Base-by-base conservation (phyloP, 2,888 invertebrate genomes). In the Ochropleura plecta region DNA sequence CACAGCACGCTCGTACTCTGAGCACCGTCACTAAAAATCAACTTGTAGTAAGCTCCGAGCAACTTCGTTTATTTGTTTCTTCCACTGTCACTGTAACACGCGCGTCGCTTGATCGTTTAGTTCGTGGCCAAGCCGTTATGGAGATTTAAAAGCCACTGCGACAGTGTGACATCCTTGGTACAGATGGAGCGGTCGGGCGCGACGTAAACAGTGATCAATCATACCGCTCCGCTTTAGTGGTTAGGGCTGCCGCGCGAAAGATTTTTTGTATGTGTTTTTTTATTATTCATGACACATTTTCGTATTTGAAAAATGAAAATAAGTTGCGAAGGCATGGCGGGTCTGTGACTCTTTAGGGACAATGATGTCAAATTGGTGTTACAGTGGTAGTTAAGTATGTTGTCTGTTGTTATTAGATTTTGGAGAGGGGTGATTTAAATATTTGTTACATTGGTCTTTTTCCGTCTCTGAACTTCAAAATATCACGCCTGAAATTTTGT, bases 201-300 rank as follows among this genome's bases (percentile, higher is more conserved):
- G 80, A 64, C 84, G 78, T 82, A 86, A 86, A 86, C 85, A 88
- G 82, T 46, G 70, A 86, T 86, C 86, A 86, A 86, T 86, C 86
- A 86, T 86, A 73, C 65, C 49, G 66, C 75, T 51, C 64, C 18
- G 74, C 70, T 77, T 81, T 63, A 48, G 81, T 55, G 70, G 86
- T 74, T 79, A 86, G 84, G 86, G 88, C n/a, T 76, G 86, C 67
- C 81, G 65, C 78, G 51, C 30, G 64, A 55, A 73, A 57, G 49
- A 62, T 87, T 86, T 74, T 79, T 88, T 72, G 64, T 76, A 67
- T 59, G 57, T 65, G 55, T 67, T 83, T 80, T 79, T 44, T 69
- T 70, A 76, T 82, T 73, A 83, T 81, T 83, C 79, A 83, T 81
- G 83, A 65, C 82, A 67, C 71, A 70, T 79, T 78, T 82, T 71